Percentiles rank a stretch among this genome's conserved stretches.
Conservation (phyloP, 2,797 vertebrate genomes). For the Eulemur coronatus region DNA sequence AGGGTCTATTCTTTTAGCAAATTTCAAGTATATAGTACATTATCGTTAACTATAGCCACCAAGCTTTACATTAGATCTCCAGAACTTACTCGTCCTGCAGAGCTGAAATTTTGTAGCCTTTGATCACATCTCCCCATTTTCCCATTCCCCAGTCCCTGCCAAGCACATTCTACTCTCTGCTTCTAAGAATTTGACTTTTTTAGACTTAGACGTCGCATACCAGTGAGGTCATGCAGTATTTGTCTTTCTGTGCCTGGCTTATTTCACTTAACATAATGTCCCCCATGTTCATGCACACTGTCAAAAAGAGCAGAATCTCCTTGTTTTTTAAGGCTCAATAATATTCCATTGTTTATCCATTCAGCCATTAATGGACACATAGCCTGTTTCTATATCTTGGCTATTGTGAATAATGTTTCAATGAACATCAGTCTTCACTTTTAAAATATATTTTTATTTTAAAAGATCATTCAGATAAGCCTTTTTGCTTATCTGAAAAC, state of each 20-base stretch:
- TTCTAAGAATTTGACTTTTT: neutral
- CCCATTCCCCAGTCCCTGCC: neutral
- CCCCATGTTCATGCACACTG: neutral
- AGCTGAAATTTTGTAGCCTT: neutral
- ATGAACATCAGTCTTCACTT: neutral
- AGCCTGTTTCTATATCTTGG: neutral
- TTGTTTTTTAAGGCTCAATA: neutral
- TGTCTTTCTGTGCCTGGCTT: neutral
- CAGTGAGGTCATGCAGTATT: neutral
- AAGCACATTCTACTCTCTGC: neutral
- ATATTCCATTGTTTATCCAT: neutral
- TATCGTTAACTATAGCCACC: neutral
- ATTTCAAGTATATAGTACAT: neutral
- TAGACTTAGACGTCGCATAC: neutral
- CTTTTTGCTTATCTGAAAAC: neutral
- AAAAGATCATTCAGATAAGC: neutral
- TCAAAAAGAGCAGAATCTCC: neutral
- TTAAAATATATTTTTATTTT: neutral
- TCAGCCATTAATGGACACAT: neutral
- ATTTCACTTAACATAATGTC: neutral
- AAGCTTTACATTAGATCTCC: neutral
- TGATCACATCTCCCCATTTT: neutral
- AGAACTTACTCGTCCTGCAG: neutral
- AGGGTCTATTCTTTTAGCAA: neutral
- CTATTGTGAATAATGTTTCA: neutral